A percentile compares a stretch with the other conserved stretches of the same genome.
Conservation (phyloP, 2,888 invertebrate species). For the Frankliniella fusca region DNA sequence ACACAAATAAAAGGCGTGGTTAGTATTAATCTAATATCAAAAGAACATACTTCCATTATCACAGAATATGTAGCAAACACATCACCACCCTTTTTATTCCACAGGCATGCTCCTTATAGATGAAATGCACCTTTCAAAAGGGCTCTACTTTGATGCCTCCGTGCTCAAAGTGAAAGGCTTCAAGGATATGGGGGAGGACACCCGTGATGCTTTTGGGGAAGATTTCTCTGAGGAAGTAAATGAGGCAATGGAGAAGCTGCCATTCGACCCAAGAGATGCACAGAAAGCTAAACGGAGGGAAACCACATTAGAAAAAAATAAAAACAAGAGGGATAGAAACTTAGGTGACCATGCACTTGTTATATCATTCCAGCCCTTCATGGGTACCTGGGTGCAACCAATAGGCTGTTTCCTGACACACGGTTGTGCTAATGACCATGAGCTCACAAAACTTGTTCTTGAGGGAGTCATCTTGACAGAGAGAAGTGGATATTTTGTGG, state of each 20-base stretch:
- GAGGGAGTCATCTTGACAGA: too few relatives aligned
- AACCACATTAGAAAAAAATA: neutral
- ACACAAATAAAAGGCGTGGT: neutral
- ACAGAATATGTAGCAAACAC: neutral
- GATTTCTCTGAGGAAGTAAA: neutral
- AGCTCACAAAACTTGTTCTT: too few relatives aligned
- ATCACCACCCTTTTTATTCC: neutral
- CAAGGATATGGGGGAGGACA: constrained; percentile 32
- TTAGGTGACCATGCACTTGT: too few relatives aligned
- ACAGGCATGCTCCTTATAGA: neutral
- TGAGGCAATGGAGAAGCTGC: neutral
- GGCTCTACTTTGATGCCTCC: neutral
- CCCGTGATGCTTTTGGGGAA: neutral
- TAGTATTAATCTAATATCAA: neutral
- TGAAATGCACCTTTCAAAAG: neutral
- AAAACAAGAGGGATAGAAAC: too few relatives aligned
- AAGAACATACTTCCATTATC: neutral
- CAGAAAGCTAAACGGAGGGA: neutral
- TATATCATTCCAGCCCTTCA: too few relatives aligned
- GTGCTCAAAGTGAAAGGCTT: neutral
- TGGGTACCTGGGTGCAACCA: too few relatives aligned
- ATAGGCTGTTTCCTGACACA: too few relatives aligned
- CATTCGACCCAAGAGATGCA: neutral
- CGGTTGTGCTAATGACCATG: too few relatives aligned
- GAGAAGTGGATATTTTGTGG: too few relatives aligned